Base-by-base conservation (phyloP, 64 coral and sea anemone species). In the Trachythela sp. region DNA sequence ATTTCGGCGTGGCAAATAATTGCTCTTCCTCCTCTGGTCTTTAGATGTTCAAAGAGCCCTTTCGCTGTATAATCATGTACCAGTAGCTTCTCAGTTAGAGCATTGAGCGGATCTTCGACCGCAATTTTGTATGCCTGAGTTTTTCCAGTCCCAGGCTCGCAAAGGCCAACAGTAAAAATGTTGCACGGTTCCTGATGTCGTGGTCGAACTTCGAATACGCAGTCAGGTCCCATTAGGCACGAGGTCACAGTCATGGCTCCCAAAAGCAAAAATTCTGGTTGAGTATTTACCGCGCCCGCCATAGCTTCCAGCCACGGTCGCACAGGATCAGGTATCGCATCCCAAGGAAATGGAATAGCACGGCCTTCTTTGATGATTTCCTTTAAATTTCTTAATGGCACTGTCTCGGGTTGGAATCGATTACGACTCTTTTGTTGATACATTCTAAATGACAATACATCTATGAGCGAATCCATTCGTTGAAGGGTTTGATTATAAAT, bases 111-210 rank as follows among this genome's bases (percentile, higher is more conserved):
- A 37, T 35, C 33, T 30, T 80, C 75, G 26, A 80, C 34, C 9
- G 75, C 75, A 17, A 80, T 80, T 35, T 80, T 80, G 34, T 80
- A 80, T 29, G 75, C 75, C 37, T 80, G 75, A 3, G 75, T 80
- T 40, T 80, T 80, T 13, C 75, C 75, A 18, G 75, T 80, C 31
- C 75, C 75, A 15, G 75, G 75, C 37, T 80, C 75, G 20, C 75
- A 80, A 35, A 80, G 32, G 9, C 75, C 20, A 20, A 80, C 37
- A 15, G 75, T 80, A 22, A 29, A 80, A 0, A 80, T 34, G 20
- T 80, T 80, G 33, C 75, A 80, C 20, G 75, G 75, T 18, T 80
- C 34, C 0, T 40, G 26, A 18, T 80, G 75, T 2, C 75, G 75
- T 29, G 75, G 75, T 15, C 75, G 2, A 34, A 80, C 75, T 30